A percentile compares a stretch with the other conserved stretches of the same genome.
phyloP scores from a whole-genome alignment of 2,797 vertebrate species.

The Lacerta agilis region DNA sequence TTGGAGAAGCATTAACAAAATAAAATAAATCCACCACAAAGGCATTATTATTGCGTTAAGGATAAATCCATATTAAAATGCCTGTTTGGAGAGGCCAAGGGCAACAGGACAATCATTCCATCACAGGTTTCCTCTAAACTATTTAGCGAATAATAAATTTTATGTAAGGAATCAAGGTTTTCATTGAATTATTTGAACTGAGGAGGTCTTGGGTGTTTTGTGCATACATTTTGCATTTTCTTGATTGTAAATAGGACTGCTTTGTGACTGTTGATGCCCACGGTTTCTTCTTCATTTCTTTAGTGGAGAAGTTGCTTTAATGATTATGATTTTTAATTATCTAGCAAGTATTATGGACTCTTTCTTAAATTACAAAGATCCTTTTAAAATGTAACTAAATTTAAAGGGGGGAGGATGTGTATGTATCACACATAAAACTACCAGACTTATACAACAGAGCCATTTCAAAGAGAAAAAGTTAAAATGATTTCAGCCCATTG shows the following conservation, averaged over 20 bases:
- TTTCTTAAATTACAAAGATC: neutral
- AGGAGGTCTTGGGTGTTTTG: neutral
- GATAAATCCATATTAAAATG: too few species aligned
- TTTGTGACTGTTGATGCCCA: neutral
- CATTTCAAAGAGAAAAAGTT: neutral
- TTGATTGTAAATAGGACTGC: neutral
- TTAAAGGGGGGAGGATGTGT: neutral
- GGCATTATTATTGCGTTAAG: too few species aligned
- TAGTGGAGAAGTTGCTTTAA: neutral
- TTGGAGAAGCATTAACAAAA: too few species aligned
- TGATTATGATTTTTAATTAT: neutral
- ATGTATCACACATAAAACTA: neutral
- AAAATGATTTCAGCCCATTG: conserved; percentile 21
- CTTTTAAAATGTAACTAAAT: neutral
- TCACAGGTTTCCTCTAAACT: conserved; percentile 23
- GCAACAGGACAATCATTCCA: neutral
- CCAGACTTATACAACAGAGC: neutral
- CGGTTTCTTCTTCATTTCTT: neutral
- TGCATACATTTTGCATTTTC: neutral
- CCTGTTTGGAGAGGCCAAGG: neutral
- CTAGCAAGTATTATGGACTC: neutral
- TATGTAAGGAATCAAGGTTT: neutral
- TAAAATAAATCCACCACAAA: too few species aligned
- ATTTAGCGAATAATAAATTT: neutral
- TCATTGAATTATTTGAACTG: neutral